A percentile compares a stretch with the other conserved stretches of the same genome.
Conservation (phyloP, 2,888 invertebrate genomes). For the Drosophila fungiperda region DNA sequence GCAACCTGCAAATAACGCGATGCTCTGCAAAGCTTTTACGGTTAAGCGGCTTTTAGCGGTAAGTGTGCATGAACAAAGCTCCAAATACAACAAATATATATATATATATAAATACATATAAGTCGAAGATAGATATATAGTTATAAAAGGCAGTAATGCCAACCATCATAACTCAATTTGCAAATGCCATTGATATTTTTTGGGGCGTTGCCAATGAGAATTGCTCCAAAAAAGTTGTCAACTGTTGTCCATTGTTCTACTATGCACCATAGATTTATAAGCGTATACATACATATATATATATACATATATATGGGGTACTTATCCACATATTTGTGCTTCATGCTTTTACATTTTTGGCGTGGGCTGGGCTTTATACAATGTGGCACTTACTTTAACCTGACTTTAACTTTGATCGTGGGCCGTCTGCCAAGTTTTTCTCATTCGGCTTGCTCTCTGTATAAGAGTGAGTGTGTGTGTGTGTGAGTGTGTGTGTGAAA, state of each 20-base stretch:
- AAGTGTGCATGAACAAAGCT: slow-evolving; percentile 61
- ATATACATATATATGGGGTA: slow-evolving; percentile 11
- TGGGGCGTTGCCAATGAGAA: slow-evolving; percentile 72
- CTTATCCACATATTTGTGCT: slow-evolving; percentile 12
- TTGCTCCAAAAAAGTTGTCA: slow-evolving; percentile 71
- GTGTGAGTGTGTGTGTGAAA: slow-evolving; percentile 47
- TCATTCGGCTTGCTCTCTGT: slow-evolving; percentile 7
- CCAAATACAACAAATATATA: slow-evolving; percentile 23
- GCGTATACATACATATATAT: background rate
- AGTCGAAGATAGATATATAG: slow-evolving; percentile 2
- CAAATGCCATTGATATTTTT: slow-evolving; percentile 56
- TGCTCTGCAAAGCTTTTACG: slow-evolving; percentile 74
- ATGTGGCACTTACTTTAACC: slow-evolving; percentile 47
- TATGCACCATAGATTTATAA: slow-evolving; percentile 9
- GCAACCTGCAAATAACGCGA: slow-evolving; percentile 73
- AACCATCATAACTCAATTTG: slow-evolving; percentile 43
- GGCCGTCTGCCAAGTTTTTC: slow-evolving; percentile 63
- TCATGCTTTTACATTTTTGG: slow-evolving; percentile 26
- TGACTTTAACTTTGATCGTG: slow-evolving; percentile 61
- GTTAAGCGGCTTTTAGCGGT: slow-evolving; percentile 82
- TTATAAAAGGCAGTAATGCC: background rate
- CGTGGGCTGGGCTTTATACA: slow-evolving; percentile 47
- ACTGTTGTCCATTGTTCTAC: slow-evolving; percentile 54
- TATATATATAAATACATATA: background rate
- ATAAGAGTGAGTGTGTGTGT: background rate